Percentiles rank a stretch among this genome's conserved stretches.
Evolutionary conservation across 1,140 invertebrate species (phyloP).

Genomic region (Oncopeltus fasciatus): DNA sequence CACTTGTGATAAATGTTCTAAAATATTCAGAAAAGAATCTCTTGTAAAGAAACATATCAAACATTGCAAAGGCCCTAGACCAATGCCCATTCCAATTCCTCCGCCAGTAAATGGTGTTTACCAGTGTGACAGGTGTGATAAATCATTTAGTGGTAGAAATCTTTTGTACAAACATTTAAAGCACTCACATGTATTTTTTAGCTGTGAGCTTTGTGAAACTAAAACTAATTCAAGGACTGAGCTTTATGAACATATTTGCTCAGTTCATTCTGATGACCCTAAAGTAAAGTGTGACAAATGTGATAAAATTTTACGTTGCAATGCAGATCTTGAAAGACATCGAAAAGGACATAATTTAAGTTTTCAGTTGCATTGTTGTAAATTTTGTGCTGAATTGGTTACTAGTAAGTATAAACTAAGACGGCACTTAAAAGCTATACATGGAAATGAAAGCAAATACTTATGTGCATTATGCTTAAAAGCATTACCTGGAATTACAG

Average conservation of each 20-base stretch:
- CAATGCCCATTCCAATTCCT: slow-evolving; percentile 3
- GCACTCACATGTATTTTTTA: slow-evolving; percentile 23
- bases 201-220: slow-evolving; percentile 36
- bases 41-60: slow-evolving; percentile 26
- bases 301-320: slow-evolving; percentile 38
- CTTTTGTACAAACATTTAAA: slow-evolving; percentile 25
- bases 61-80: slow-evolving; percentile 25
- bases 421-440: slow-evolving; percentile 39
- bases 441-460: slow-evolving; percentile 30
- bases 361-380: slow-evolving; percentile 32
- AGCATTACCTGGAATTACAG: slow-evolving; percentile 38
- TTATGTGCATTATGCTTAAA: slow-evolving; percentile 43
- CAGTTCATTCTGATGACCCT: slow-evolving; percentile 39
- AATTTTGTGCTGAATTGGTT: slow-evolving; percentile 43
- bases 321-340: slow-evolving; percentile 38
- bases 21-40: slow-evolving; percentile 26
- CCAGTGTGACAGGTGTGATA: slow-evolving; percentile 25
- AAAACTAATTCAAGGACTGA: slow-evolving; percentile 37
- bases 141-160: slow-evolving; percentile 23
- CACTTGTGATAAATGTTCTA: slow-evolving; percentile 25
- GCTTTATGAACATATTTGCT: slow-evolving; percentile 42
- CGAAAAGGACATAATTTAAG: slow-evolving; percentile 38
- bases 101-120: slow-evolving; percentile 20
- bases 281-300: slow-evolving; percentile 37
- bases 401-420: slow-evolving; percentile 42